Base-by-base conservation (phyloP, 2,888 invertebrate genomes). In the Cryptus armator region DNA sequence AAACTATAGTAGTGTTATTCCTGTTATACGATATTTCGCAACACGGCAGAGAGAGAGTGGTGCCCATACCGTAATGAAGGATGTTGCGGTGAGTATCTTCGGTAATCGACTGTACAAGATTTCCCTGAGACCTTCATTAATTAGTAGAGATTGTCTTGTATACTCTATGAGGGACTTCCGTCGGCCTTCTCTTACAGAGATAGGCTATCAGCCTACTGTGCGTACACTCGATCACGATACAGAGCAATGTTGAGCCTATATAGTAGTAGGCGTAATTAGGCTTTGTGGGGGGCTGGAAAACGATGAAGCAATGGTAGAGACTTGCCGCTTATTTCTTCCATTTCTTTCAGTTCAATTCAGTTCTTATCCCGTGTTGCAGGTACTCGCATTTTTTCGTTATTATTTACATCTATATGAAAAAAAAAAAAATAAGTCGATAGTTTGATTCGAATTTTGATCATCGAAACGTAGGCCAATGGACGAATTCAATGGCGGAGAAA, bases 401-500 rank as follows among this genome's bases (percentile, higher is more conserved):
- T 76, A 7, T 14, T 37, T 19, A 14, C 16, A 29, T 53, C 48
- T n/a, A 4, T 10, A 19, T 9, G 44, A 0, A 19, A 4, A 43
- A 66, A 16, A 24, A 24, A 24, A 24, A 53, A n/a, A 16, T 3
- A 62, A 62, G 32, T 12, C 14, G 2, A 14, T 62, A 32, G 62
- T n/a, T 62, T 4, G 62, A 32, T 62, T 14, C 2, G 10, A 43
- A 14, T 4, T 66, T 19, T 10, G 2, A 43, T 16, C 3, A 16
- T 10, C 16, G 10, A 16, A 44, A 19, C 37, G n/a, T n/a, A 12
- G 6, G 14, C 72, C 53, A 74, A 43, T 14, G 72, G 53, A 14
- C 29, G 24, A 43, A 56, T 81, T 67, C 89, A 92, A 92, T 92
- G 92, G 92, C 92, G 92, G 92, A 90, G 93, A 92, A 91, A 91